Base-by-base conservation (phyloP, 2,113 vertebrate species). In the Macrotus californicus region DNA sequence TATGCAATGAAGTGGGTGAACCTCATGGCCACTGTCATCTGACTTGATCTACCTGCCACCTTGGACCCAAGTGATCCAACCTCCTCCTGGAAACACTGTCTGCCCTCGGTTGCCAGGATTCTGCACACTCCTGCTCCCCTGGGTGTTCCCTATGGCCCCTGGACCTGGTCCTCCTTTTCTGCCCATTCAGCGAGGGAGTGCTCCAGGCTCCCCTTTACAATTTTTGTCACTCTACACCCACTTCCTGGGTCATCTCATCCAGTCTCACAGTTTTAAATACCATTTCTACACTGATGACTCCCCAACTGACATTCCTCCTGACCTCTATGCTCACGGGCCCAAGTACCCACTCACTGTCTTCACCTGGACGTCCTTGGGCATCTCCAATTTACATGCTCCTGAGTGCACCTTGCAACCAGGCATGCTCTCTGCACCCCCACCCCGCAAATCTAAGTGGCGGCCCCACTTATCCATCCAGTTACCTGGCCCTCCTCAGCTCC, bases 121-220 rank as follows among this genome's bases (percentile, higher is more conserved):
- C 34, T 24, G 19, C 59, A 14, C 3, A 0, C 7, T 12, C 29
- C 19, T 6, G 1, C 41, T 19, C 43, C 14, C 43, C 36, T 0
- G 5, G 12, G 3, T 89, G 19, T 14, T 29, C n/a, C 1, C 21
- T 66, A 36, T 52, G 41, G 21, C 15, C 69, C 61, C 77, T 39
- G 18, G 31, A 12, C 54, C 12, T 2, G 21, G 21, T 24, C 24
- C 50, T 70, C 7, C 46, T 76, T 31, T 24, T 11, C 50, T 7
- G 19, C 4, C 14, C 21, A 24, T 31, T 75, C 36, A 34, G 75
- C 34, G 50, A 50, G 26, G 36, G 48, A 18, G 3, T 9, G 69
- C 43, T 9, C 16, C 41, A 34, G 41, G 29, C 67, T 14, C 29
- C 64, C 22, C 14, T 50, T 22, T 41, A 1, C 67, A 19, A 15